phyloP scores from a whole-genome alignment of 1,140 invertebrate genomes.

The Aphaenogaster ashmeadi region DNA sequence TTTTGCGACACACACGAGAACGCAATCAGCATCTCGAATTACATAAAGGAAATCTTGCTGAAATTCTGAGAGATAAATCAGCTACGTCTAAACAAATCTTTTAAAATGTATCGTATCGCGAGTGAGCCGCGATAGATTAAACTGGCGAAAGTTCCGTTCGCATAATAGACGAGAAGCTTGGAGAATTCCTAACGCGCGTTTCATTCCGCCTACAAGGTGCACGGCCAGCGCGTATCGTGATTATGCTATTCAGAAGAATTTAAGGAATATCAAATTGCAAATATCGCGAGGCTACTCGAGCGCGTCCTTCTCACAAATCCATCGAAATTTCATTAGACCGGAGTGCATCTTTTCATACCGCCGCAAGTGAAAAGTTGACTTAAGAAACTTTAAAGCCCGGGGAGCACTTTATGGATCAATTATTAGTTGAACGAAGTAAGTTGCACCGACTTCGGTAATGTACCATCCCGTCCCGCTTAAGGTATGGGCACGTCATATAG shows the following conservation, averaged over 20 bases:
- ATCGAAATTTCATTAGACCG: conserved; percentile 73
- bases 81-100: conserved; percentile 22
- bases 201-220: not conserved
- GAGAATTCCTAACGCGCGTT: conserved; percentile 32
- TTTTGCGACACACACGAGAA: not conserved
- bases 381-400: conserved; percentile 67
- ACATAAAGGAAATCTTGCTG: not conserved
- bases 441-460: conserved; percentile 73
- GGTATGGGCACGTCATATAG: conserved; percentile 28
- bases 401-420: conserved; percentile 76
- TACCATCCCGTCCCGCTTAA: conserved; percentile 53
- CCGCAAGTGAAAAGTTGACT: conserved; percentile 74
- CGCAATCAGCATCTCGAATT: conserved; percentile 18
- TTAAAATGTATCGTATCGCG: conserved; percentile 27
- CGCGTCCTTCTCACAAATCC: conserved; percentile 55
- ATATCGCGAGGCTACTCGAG: not conserved
- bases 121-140: conserved; percentile 30
- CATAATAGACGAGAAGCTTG: not conserved
- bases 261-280: conserved; percentile 54
- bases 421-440: conserved; percentile 75
- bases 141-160: conserved; percentile 41
- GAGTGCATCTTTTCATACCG: conserved; percentile 71
- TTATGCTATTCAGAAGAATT: conserved; percentile 51
- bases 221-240: conserved; percentile 27
- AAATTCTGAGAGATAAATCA: not conserved